These are phyloP conservation scores for Atrichornis clamosus DNA, from an alignment of 2,113 vertebrate species.

Conservation along the genomic window DNA sequence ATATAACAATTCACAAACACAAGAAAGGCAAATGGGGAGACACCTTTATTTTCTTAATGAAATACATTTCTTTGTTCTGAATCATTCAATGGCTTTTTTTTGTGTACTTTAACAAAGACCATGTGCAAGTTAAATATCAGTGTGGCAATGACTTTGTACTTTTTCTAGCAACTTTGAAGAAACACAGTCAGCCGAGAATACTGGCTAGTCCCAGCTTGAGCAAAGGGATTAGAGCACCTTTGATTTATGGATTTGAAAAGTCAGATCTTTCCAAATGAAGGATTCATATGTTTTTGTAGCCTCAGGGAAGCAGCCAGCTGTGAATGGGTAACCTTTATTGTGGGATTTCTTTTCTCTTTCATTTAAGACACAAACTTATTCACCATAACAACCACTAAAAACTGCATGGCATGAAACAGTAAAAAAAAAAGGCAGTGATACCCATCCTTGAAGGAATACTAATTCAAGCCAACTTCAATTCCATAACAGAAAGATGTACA, in stretches of 20 bases:
- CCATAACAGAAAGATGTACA: not conserved
- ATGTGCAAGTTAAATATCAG: not conserved
- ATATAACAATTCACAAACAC: not conserved
- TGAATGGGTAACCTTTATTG: conserved; percentile 6
- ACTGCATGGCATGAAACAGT: not conserved
- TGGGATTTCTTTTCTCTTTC: conserved; percentile 20
- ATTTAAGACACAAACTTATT: conserved; percentile 7
- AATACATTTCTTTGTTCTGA: not conserved
- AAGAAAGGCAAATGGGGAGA: not conserved
- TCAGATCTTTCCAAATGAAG: not conserved
- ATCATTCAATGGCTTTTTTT: not conserved
- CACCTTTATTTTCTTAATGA: not conserved
- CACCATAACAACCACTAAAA: conserved; percentile 15
- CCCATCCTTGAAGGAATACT: not conserved
- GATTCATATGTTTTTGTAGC: not conserved
- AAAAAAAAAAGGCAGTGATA: not conserved
- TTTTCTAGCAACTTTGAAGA: not conserved
- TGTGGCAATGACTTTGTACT: not conserved
- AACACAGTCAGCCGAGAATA: not conserved
- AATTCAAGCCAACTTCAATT: not conserved
- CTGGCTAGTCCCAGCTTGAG: not conserved
- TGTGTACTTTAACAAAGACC: not conserved
- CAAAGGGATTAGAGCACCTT: not conserved
- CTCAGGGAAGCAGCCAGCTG: not conserved
- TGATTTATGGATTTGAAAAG: conserved; percentile 6